phyloP scores from a whole-genome alignment of 2,797 vertebrate genomes.

The Tokudaia tokunoshimensis region DNA sequence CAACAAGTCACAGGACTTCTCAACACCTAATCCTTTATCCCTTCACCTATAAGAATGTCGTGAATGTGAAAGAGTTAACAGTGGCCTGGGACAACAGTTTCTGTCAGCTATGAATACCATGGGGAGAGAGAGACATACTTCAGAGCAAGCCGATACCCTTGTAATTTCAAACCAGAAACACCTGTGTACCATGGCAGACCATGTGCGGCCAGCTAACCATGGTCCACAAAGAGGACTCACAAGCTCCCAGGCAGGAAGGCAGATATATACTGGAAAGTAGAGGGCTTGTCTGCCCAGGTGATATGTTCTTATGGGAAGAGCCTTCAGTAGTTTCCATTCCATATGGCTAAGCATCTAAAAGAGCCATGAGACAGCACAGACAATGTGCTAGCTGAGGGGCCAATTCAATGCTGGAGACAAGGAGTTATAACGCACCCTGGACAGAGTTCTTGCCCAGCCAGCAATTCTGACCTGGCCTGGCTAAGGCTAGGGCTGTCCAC shows the following conservation, averaged over 20 bases:
- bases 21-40: background rate
- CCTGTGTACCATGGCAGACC: background rate
- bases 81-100: background rate
- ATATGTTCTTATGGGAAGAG: background rate
- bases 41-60: background rate
- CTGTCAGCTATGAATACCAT: conserved; percentile 11
- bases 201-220: background rate
- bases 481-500: background rate
- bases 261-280: background rate
- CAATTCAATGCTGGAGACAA: background rate
- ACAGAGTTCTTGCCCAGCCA: background rate
- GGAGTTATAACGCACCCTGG: background rate
- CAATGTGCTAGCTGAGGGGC: background rate
- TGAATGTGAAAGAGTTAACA: conserved; percentile 23
- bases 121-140: background rate
- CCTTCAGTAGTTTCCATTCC: background rate
- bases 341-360: background rate
- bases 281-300: background rate
- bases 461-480: background rate
- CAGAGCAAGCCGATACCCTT: conserved; percentile 8
- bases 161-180: background rate
- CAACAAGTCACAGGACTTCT: background rate
- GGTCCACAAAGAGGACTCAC: background rate
- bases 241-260: background rate
- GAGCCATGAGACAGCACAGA: background rate